Evolutionary conservation across 2,113 vertebrate species (phyloP), one percentile per base, ranked within the genome.

Genomic region (Aegotheles bennettii): DNA sequence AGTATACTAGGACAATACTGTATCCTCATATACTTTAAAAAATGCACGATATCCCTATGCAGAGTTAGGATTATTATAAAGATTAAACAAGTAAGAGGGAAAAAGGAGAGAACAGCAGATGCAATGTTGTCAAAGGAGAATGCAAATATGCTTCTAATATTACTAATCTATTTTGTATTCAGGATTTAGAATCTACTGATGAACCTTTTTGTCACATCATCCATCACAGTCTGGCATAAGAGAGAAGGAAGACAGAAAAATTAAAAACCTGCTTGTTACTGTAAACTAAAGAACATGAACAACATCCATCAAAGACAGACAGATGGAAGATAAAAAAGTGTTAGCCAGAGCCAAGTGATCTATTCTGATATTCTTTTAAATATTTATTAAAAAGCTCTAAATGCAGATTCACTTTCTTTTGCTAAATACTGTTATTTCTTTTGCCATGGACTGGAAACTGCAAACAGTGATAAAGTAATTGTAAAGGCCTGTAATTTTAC

Each of bases 261-360:
- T 95, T 96, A 94, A 97, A 97, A 96, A 79, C 21, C 51, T 91
- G 25, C 67, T 96, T 95, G 53, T 92, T 96, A 96, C 86, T 83
- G 68, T 92, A 96, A 96, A 97, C 92, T 94, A 88, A 94, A 65
- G 83, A 86, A 54, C 79, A 78, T 91, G 94, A 95, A 92, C 51
- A 97, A 75, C 86, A 96, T 97, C 90, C 80, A 95, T 97, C 91
- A 94, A 97, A 96, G 84, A 68, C 24, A 89, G 74, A 90, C 42
- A 94, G 51, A 95, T 59, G 42, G 57, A 94, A 92, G 78, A 95
- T 93, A 92, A 94, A 63, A 19, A 57, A 79, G 38, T 90, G 29
- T 88, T 92, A 84, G 21, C 51, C 65, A 79, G 84, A 96, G 40
- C 64, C 64, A 94, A 95, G 53, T 70, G 83, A 96, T 89, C 63